A percentile compares a stretch with the other conserved stretches of the same genome.
These are phyloP conservation scores for Pionites leucogaster DNA, from an alignment of 2,113 vertebrate genomes.

Conservation along the genomic window DNA sequence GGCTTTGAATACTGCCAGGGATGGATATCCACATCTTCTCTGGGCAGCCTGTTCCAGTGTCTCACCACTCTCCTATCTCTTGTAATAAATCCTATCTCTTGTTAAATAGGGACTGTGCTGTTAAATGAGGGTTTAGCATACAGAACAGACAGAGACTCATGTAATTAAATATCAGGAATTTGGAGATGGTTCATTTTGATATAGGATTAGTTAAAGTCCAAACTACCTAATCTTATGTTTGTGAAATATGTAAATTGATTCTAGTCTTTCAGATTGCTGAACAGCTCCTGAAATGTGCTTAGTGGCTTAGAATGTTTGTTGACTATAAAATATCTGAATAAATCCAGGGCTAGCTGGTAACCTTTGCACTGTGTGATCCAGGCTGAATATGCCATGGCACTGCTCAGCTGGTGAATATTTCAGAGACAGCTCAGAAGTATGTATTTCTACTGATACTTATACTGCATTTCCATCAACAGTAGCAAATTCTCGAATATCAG, in stretches of 20 bases:
- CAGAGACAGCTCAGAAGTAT: not conserved
- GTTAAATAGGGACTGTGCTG: not conserved
- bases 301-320: not conserved
- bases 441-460: not conserved
- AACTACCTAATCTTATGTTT: not conserved
- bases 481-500: not conserved
- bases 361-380: not conserved
- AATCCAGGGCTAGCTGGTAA: not conserved
- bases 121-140: not conserved
- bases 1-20: not conserved
- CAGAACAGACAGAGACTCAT: not conserved
- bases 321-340: not conserved
- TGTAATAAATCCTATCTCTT: not conserved
- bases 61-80: not conserved
- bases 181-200: not conserved
- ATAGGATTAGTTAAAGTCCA: not conserved
- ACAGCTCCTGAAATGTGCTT: not conserved
- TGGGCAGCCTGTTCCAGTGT: not conserved
- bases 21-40: not conserved
- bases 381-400: not conserved
- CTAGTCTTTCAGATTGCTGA: not conserved
- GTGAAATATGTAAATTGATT: not conserved
- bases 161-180: not conserved
- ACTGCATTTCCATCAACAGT: not conserved
- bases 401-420: not conserved